phyloP scores from a whole-genome alignment of 1,140 invertebrate species.

The Chironomus striatipennis region DNA sequence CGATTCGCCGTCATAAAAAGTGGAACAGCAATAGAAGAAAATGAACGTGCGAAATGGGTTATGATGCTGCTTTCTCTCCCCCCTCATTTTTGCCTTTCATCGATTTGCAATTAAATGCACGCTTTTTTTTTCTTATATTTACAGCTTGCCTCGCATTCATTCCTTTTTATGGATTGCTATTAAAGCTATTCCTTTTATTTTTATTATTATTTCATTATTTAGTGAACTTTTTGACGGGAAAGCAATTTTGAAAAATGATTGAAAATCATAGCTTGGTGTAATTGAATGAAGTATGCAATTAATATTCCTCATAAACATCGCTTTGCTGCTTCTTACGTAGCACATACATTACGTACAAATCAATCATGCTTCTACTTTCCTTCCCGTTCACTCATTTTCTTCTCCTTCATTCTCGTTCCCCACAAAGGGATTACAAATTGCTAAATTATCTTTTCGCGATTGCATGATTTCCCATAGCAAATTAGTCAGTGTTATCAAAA shows the following conservation, averaged over 20 bases:
- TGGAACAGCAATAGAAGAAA: background rate
- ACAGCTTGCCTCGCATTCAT: background rate
- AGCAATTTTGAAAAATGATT: background rate
- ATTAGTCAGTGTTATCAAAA: slow-evolving; percentile 14
- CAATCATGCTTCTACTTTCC: no score
- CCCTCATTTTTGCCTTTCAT: background rate
- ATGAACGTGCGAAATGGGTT: slow-evolving; percentile 1
- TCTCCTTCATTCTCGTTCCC: no score
- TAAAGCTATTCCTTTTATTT: background rate
- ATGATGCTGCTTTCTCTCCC: background rate
- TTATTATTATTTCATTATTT: slow-evolving; percentile 5
- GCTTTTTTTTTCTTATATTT: background rate
- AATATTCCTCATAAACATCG: background rate
- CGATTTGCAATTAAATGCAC: slow-evolving; percentile 12
- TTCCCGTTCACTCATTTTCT: no score
- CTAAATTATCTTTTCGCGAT: slow-evolving; percentile 13
- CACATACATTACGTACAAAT: background rate
- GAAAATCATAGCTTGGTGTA: background rate
- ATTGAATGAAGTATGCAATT: background rate
- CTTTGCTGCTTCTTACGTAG: background rate
- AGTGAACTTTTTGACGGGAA: background rate
- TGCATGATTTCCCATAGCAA: slow-evolving; percentile 12
- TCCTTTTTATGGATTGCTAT: background rate
- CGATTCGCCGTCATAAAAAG: background rate
- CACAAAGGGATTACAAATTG: background rate